Evolutionary conservation across 2,888 invertebrate species (phyloP).

Genomic region (Hydroisotoma schaefferi): DNA sequence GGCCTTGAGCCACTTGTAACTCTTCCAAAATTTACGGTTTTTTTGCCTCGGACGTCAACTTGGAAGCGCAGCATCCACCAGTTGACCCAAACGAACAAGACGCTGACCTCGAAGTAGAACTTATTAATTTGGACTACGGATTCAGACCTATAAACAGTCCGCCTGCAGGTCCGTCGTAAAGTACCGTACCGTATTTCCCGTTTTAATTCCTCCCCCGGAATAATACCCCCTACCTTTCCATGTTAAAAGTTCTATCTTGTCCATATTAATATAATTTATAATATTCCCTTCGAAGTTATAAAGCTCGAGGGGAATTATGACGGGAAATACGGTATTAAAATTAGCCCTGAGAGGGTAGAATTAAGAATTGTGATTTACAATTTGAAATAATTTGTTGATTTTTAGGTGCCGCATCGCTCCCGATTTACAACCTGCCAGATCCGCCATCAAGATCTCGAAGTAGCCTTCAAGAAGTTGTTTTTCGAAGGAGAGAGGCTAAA

Average conservation of each 20-base stretch:
- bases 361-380: slow-evolving; percentile 1
- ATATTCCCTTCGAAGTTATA: no score
- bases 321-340: no score
- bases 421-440: no score
- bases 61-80: slow-evolving; percentile 20
- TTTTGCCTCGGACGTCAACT: slow-evolving; percentile 28
- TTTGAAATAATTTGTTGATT: slow-evolving; percentile 19
- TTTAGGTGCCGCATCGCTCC: no score
- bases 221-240: no score
- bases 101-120: slow-evolving; percentile 26
- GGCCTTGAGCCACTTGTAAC: slow-evolving; percentile 55
- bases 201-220: no score
- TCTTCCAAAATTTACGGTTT: slow-evolving; percentile 45
- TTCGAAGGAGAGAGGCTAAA: not conserved
- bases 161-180: not conserved
- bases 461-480: no score
- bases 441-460: no score
- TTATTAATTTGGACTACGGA: slow-evolving; percentile 31
- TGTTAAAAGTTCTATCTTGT: no score
- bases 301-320: no score
- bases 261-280: no score
- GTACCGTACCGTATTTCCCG: no score
- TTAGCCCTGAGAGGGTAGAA: slow-evolving; percentile 1
- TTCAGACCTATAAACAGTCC: slow-evolving; percentile 29
- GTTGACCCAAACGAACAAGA: slow-evolving; percentile 26